Base-by-base conservation (phyloP, 2,888 invertebrate species). In the Rotaria magnacalcarata region DNA sequence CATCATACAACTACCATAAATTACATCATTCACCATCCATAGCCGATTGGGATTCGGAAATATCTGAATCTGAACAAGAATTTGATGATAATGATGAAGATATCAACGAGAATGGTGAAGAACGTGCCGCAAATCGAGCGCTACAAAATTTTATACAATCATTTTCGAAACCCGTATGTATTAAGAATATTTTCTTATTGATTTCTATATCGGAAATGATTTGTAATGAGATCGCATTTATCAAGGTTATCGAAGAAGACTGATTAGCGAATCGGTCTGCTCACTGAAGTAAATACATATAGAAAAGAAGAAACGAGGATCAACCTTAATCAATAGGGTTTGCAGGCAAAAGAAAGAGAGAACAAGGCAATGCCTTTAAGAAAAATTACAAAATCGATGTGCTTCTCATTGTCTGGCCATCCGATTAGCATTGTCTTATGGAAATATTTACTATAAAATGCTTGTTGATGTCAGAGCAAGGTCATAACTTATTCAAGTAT, bases 61-160 rank as follows among this genome's bases (percentile, higher is more conserved):
- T 80, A 47, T 80, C 80, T 24, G 80, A 80, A 80, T 80, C 80
- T n/a, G 80, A 80, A 80, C 43, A 47, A 47, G 80, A 80, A 80
- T 80, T 47, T 24, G 80, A 80, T 14, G 80, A 80, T 80, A 80
- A 80, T n/a, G 47, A 80, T 80, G 80, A 80, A 8, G 34, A 67
- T 67, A 34, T 16, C 2, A 3, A 67, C 19, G 80, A 80, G 47
- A 47, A 80, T 80, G 47, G 47, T 21, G 80, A 47, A 47, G 80
- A 80, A 19, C 43, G 47, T 47, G 80, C 80, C 0, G 80, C 80
- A 24, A 80, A 80, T 47, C 43, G 47, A 19, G 80, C 80, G n/a
- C 47, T 80, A 80, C 21, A 80, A 24, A 80, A 80, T 8, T 80
- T 80, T 80, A 80, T 80, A n/a, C 43, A 43, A 80, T 47, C 43